Base-by-base conservation (phyloP, 2,797 vertebrate species). In the Pelochelys cantorii region DNA sequence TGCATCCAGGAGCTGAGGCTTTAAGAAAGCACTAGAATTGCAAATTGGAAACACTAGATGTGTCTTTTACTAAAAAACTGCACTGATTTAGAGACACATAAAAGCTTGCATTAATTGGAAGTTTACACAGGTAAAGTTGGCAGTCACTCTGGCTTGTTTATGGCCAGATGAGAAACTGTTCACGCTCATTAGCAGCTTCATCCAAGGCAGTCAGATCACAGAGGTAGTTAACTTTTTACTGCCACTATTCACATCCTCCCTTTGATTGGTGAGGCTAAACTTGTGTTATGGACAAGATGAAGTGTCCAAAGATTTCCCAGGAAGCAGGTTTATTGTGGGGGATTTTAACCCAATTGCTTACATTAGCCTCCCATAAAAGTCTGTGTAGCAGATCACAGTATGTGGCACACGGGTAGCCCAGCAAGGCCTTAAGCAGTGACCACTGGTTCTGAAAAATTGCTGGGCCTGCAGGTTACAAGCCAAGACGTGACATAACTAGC, bases 141-240 rank as follows among this genome's bases (percentile, higher is more conserved):
- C 83, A 94, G 68, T 84, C 85, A 29, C 42, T 52, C 25, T 52
- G 92, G 54, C 93, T 96, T 92, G 87, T 78, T 90, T 85, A 57
- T 60, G 42, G 52, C 37, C 13, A 96, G 95, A 96, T 94, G 88
- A 97, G 95, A 96, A 86, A 75, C 84, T 92, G 91, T 91, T 84
- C 95, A 95, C 94, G 94, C 78, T 52, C 93, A 71, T 37, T 71
- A 37, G 18, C 34, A 71, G 34, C 68, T 90, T 94, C 0, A 0
- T 2, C 0, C 62, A 93, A 84, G 23, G 71, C 57, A 80, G 83
- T 95, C 87, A 85, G 91, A 95, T 95, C 92, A 84, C 11, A 37
- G 89, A 96, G 91, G 84, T 95, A 96, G 96, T 96, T 96, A 95
- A 92, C 90, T 90, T 97, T 95, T 96, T 97, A 96, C 95, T 94